Conservation (phyloP, 92 coral and sea anemone genomes). For the Actinostola sp. region DNA sequence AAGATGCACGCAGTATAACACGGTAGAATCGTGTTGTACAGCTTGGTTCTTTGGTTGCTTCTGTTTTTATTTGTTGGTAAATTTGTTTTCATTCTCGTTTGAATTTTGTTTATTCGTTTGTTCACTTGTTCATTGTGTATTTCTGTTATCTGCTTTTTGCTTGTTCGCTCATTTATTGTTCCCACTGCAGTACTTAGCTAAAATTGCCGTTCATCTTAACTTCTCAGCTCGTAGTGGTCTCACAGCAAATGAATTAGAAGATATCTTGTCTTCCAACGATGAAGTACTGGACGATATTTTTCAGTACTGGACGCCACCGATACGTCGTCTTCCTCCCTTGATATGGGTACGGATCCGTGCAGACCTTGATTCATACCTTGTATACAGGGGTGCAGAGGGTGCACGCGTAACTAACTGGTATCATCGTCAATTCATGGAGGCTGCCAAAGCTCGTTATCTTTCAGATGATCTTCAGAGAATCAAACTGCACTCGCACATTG, state of each 20-base stretch:
- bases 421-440: constrained; percentile 83
- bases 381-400: constrained; percentile 80
- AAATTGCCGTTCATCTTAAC: too few species aligned
- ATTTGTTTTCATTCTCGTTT: not conserved
- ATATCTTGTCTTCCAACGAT: constrained; percentile 76
- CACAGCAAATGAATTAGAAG: constrained; percentile 78
- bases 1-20: too few species aligned
- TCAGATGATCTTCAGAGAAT: constrained; percentile 65
- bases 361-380: constrained; percentile 80
- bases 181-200: too few species aligned
- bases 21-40: too few species aligned
- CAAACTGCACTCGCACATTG: constrained; percentile 63
- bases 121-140: not conserved
- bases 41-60: not conserved
- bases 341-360: constrained; percentile 84
- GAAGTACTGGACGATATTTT: constrained; percentile 79
- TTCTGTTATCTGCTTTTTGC: too few species aligned
- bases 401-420: constrained; percentile 81
- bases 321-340: constrained; percentile 86
- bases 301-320: constrained; percentile 94
- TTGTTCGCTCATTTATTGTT: too few species aligned
- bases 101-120: not conserved
- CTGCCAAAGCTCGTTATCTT: constrained; percentile 75
- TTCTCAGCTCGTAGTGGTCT: constrained; percentile 72
- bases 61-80: too few species aligned